These are phyloP conservation scores for Tiliqua scincoides DNA, from an alignment of 2,113 vertebrate genomes.

Conservation along the genomic window DNA sequence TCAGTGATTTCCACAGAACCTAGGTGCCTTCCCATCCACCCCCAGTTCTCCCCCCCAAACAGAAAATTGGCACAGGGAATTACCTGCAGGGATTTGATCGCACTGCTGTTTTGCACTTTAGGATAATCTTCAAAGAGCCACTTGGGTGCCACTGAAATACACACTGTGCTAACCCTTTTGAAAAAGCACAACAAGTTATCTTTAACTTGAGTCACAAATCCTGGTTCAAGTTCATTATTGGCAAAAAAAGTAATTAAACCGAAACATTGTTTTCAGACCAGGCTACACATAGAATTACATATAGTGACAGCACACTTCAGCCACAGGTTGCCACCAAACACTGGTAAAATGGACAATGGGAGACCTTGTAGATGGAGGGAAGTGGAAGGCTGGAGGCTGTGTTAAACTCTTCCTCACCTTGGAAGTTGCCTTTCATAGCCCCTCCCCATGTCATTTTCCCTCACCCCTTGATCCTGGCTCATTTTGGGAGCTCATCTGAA, in stretches of 20 bases:
- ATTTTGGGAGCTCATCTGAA: not conserved
- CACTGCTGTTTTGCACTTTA: constrained; percentile 71
- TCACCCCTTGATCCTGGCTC: not conserved
- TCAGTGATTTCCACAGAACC: not conserved
- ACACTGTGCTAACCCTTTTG: constrained; percentile 61
- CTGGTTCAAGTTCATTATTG: not conserved
- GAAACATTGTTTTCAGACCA: not conserved
- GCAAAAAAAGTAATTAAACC: not conserved
- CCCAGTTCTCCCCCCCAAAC: not conserved
- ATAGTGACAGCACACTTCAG: not conserved
- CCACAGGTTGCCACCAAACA: not conserved
- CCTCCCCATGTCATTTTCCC: not conserved
- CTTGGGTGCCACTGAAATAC: constrained; percentile 58
- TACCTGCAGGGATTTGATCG: constrained; percentile 76
- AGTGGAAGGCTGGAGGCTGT: not conserved
- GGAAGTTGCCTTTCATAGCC: not conserved
- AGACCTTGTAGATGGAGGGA: not conserved
- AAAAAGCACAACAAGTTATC: constrained; percentile 19
- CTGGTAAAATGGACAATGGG: not conserved
- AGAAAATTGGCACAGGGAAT: not conserved
- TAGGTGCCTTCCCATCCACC: not conserved
- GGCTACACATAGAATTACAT: not conserved
- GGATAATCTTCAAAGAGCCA: constrained; percentile 77
- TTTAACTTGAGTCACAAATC: not conserved
- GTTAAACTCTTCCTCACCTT: not conserved